Base-by-base conservation (phyloP, 2,797 vertebrate genomes). In the Siniperca undulata region DNA sequence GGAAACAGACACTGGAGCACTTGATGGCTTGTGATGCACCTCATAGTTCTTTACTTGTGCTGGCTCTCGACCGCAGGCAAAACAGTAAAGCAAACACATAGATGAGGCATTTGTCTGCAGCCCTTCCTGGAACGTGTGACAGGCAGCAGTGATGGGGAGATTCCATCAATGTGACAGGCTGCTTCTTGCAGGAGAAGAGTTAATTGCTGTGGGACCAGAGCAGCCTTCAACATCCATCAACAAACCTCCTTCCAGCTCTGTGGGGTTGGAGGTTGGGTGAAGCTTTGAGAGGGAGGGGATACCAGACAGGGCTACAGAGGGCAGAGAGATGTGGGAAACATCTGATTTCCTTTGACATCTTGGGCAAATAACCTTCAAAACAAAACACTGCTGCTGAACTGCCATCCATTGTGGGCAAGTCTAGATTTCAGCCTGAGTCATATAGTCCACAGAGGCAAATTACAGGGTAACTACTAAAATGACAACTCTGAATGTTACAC, bases 201-300 rank as follows among this genome's bases (percentile, higher is more conserved):
- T 96, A 96, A 96, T 95, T 95, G 95, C 94, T 95, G 91, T 92
- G 94, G 95, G 95, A 95, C 92, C 81, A 34, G 82, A 85, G 83
- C 83, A 89, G 92, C 89, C 88, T 92, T 96, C 94, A 88, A 90
- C 91, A 95, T 95, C 94, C 92, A 94, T 95, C 94, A 95, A 89
- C 92, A 88, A 91, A 90, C 74, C 88, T 88, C 91, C 90, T 93
- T 88, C 89, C 55, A 90, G 91, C 90, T 91, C 86, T 66, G 58
- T 85, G 78, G 85, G 87, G 91, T 90, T 93, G 91, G 88, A 91
- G 92, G 92, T 92, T 92, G 88, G 88, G 84, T 90, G 91, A 87
- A 90, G 87, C 80, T 73, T 70, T 83, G 76, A 89, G 87, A 87
- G 80, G 78, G 60, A 74, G 82, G 79, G 71, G 77, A 86, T 83